Conservation (phyloP, 2,797 vertebrate species). For the Parambassis ranga region DNA sequence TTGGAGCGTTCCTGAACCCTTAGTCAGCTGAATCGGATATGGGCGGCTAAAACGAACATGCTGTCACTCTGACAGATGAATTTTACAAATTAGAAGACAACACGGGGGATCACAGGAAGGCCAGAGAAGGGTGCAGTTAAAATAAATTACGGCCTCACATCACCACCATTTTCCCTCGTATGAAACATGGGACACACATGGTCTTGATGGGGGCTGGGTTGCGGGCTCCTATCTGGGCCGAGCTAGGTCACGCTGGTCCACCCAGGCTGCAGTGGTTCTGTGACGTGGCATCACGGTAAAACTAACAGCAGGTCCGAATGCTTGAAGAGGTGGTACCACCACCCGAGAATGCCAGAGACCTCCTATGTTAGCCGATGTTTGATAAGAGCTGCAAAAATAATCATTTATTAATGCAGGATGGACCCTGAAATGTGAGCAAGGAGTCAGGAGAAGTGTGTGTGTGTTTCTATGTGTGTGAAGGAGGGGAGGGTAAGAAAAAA, state of each 20-base stretch:
- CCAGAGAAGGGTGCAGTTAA: constrained; percentile 18
- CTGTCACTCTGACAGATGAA: constrained; percentile 22
- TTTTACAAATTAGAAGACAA: constrained; percentile 1
- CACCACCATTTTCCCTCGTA: not conserved
- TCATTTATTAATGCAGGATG: constrained; percentile 40
- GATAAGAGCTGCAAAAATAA: constrained; percentile 43
- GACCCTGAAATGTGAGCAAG: constrained; percentile 34
- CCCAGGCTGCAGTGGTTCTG: constrained; percentile 56
- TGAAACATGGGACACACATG: constrained; percentile 31
- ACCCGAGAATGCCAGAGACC: constrained; percentile 46
- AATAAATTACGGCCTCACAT: constrained; percentile 22
- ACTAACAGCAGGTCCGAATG: constrained; percentile 67
- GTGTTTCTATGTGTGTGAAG: not conserved
- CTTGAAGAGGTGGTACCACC: constrained; percentile 73
- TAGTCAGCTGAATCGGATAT: constrained; percentile 32
- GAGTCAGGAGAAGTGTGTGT: constrained; percentile 18
- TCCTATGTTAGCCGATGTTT: constrained; percentile 27
- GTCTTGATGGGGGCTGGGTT: constrained; percentile 53
- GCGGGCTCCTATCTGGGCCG: constrained; percentile 66
- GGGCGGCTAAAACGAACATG: constrained; percentile 6
- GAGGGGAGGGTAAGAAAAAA: constrained; percentile 32
- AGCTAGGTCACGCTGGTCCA: constrained; percentile 66
- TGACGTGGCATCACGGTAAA: constrained; percentile 77
- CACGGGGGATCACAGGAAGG: constrained; percentile 1
- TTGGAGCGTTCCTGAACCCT: constrained; percentile 13